A percentile compares a stretch with the other conserved stretches of the same genome.
phyloP scores from a whole-genome alignment of 2,113 vertebrate species.

The Leptosomus discolor region DNA sequence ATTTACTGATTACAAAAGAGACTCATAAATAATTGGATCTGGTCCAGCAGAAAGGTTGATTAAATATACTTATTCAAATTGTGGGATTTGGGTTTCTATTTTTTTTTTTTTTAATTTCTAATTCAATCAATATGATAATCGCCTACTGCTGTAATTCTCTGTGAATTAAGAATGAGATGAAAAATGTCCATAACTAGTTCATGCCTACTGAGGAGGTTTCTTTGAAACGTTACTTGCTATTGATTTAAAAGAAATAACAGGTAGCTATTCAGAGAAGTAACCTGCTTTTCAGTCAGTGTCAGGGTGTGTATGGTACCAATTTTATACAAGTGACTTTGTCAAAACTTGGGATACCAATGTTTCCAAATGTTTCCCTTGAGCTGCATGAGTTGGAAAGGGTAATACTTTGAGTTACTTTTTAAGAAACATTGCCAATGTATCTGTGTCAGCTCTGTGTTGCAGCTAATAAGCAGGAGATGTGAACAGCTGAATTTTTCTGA shows the following conservation, averaged over 20 bases:
- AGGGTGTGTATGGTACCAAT: not conserved
- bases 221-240: not conserved
- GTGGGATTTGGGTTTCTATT: not conserved
- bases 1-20: not conserved
- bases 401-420: not conserved
- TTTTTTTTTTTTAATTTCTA: not conserved
- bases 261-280: not conserved
- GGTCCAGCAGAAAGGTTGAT: not conserved
- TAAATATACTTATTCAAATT: not conserved
- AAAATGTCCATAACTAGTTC: not conserved
- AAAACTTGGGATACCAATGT: not conserved
- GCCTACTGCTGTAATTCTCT: not conserved
- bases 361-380: not conserved
- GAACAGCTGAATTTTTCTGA: conserved; percentile 7
- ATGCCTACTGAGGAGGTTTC: not conserved
- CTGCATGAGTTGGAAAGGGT: not conserved
- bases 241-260: not conserved
- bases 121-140: not conserved
- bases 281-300: not conserved
- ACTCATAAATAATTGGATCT: not conserved
- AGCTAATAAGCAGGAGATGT: not conserved
- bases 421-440: not conserved
- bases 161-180: not conserved
- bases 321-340: not conserved
- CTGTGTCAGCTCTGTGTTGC: not conserved